phyloP scores from a whole-genome alignment of 2,113 vertebrate genomes.

The cat (Felis catus) region DNA sequence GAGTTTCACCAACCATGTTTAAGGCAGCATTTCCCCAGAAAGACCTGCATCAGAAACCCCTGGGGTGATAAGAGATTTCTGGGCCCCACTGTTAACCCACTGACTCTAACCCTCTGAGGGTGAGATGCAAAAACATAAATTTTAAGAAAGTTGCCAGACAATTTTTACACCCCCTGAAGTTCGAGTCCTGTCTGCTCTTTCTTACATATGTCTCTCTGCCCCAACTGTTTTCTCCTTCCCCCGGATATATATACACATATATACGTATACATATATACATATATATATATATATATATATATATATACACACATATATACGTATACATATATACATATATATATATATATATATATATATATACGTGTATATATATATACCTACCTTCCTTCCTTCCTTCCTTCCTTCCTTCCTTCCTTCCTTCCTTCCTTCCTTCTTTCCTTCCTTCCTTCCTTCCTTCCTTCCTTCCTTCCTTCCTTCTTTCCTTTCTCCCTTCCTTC shows the following conservation, averaged over 20 bases:
- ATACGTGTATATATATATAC: too few species aligned
- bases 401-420: too few species aligned
- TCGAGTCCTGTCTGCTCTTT: background rate
- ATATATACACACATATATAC: too few species aligned
- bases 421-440: too few species aligned
- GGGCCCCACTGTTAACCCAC: background rate
- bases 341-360: too few species aligned
- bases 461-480: too few species aligned
- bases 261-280: fast-evolving
- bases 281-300: too few species aligned
- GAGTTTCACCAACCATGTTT: background rate
- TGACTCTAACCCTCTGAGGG: background rate
- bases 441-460: too few species aligned
- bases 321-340: fast-evolving
- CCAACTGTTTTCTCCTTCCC: background rate
- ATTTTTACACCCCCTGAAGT: background rate
- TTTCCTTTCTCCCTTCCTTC: too few species aligned
- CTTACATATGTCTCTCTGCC: background rate
- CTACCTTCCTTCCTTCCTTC: too few species aligned
- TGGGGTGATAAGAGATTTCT: background rate
- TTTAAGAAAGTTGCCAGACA: background rate
- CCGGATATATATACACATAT: fast-evolving
- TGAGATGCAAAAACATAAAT: background rate
- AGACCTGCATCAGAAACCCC: background rate
- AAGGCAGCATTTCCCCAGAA: background rate